Percentiles rank a stretch among this genome's conserved stretches.
Conservation (phyloP, 2,797 vertebrate genomes). For the Psittacula derbiana region DNA sequence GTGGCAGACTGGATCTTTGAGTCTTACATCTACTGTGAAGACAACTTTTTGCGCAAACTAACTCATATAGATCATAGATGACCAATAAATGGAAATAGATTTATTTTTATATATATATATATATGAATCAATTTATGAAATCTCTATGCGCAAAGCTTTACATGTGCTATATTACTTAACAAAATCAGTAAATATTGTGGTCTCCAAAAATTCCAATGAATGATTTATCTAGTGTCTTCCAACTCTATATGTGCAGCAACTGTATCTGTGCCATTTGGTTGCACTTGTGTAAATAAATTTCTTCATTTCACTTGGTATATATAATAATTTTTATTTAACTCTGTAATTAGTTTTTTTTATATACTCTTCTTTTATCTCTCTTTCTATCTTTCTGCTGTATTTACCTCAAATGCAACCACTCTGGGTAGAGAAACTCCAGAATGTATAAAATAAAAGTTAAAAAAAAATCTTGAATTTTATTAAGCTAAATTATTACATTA, state of each 20-base stretch:
- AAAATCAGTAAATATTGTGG: neutral
- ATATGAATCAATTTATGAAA: neutral
- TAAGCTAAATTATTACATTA: neutral
- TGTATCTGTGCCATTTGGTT: neutral
- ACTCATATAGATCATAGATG: neutral
- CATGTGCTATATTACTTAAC: neutral
- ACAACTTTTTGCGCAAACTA: neutral
- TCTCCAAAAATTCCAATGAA: neutral
- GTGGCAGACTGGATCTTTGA: neutral
- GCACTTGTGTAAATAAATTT: neutral
- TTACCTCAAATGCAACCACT: neutral
- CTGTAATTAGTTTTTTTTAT: neutral
- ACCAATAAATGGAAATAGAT: neutral
- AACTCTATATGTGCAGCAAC: neutral
- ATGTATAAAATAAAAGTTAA: neutral
- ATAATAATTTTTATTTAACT: neutral
- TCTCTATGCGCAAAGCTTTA: neutral
- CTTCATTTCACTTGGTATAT: neutral
- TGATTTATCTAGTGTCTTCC: neutral
- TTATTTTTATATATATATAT: neutral
- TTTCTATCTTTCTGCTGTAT: neutral
- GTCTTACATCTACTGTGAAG: neutral
- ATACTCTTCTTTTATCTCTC: neutral
- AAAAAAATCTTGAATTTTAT: neutral
- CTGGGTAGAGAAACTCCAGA: neutral